Conservation (phyloP, 2,888 invertebrate species). For the Nomada fucata region DNA sequence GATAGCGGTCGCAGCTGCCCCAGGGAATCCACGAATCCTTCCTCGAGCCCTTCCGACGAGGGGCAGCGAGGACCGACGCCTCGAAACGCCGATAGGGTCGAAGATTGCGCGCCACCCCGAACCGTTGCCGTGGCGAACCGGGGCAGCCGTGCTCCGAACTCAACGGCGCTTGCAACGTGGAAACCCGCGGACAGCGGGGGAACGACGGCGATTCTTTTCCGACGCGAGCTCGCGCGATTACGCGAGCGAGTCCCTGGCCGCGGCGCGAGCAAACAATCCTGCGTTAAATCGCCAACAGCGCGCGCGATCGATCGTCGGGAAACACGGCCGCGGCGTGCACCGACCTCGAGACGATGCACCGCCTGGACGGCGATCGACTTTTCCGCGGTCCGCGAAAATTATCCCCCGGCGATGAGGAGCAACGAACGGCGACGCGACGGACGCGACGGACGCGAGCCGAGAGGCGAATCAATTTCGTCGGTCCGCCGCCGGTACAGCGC, state of each 20-base stretch:
- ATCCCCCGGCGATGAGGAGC: conserved; percentile 4
- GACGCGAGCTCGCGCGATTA: background rate
- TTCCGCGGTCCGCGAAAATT: conserved; percentile 10
- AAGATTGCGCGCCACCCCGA: conserved; percentile 25
- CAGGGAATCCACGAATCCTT: conserved; percentile 64
- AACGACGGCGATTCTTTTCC: too few species aligned
- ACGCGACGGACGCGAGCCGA: too few species aligned
- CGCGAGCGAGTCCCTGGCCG: background rate
- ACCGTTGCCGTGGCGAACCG: conserved; percentile 1
- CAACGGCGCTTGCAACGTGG: conserved; percentile 8
- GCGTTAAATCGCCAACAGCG: conserved; percentile 5
- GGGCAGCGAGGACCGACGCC: conserved; percentile 30
- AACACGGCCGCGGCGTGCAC: conserved; percentile 17
- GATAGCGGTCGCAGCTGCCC: conserved; percentile 82
- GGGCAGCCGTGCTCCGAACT: background rate
- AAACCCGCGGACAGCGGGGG: too few species aligned
- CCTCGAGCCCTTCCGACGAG: conserved; percentile 39
- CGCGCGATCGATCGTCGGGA: conserved; percentile 24
- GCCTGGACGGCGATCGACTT: conserved; percentile 26
- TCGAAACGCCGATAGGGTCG: conserved; percentile 37
- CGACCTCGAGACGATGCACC: conserved; percentile 47
- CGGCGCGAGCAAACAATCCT: conserved; percentile 13
- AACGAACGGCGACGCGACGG: background rate
- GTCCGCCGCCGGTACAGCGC: conserved; percentile 37
- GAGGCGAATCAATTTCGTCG: conserved; percentile 50